Conservation (phyloP, 1,140 invertebrate species). For the Papilio aristodemus region DNA sequence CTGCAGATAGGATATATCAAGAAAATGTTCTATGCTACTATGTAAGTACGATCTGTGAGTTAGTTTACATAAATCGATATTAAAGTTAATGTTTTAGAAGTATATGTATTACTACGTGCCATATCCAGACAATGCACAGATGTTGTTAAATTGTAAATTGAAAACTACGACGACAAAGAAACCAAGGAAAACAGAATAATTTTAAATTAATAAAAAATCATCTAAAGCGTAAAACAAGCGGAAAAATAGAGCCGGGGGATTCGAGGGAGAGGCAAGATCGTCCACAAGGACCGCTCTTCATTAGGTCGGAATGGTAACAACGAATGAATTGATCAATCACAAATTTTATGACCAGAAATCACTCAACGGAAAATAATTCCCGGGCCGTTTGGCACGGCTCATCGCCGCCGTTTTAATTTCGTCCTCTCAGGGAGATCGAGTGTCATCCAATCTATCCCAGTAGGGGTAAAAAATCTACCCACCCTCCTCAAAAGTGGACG, state of each 20-base stretch:
- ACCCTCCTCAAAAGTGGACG: conserved; percentile 44
- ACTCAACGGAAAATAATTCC: conserved; percentile 79
- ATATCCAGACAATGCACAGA: too few species aligned
- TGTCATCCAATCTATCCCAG: conserved; percentile 78
- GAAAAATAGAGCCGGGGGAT: conserved; percentile 65
- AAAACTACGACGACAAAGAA: too few species aligned
- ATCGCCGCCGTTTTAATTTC: conserved; percentile 78
- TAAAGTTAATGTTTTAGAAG: too few species aligned
- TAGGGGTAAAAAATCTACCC: conserved; percentile 61
- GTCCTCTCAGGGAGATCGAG: conserved; percentile 75
- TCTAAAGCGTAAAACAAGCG: conserved; percentile 69
- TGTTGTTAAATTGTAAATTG: too few species aligned
- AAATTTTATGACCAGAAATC: conserved; percentile 78
- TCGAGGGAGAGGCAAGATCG: conserved; percentile 56
- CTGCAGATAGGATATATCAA: conserved; percentile 11
- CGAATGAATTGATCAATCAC: conserved; percentile 79
- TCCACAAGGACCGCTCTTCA: conserved; percentile 70
- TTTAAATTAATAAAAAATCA: conserved; percentile 69
- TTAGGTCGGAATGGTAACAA: conserved; percentile 71
- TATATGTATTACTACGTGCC: too few species aligned
- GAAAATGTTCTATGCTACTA: neutral
- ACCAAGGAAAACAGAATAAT: conserved; percentile 38
- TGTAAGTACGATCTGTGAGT: too few species aligned
- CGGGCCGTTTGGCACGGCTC: conserved; percentile 68
- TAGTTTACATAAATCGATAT: too few species aligned